phyloP scores from a whole-genome alignment of 2,888 invertebrate genomes.

The Zygogramma bicolorata region DNA sequence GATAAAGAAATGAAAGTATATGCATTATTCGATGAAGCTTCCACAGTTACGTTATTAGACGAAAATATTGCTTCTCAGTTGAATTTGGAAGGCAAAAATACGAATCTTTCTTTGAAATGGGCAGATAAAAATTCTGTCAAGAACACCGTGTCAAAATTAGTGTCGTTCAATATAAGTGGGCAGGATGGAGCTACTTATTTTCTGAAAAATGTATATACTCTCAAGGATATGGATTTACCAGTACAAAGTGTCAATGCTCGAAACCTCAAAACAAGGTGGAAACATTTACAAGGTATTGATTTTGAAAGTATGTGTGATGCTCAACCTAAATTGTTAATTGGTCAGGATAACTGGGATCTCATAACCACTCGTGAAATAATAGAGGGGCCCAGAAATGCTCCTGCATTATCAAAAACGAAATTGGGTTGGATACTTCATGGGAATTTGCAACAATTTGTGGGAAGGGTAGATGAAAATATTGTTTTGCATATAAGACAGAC shows the following conservation, averaged over 20 bases:
- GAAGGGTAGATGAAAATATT: neutral
- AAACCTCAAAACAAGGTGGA: neutral
- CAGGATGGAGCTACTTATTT: neutral
- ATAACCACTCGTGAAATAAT: neutral
- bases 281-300: neutral
- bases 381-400: neutral
- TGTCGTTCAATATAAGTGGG: neutral
- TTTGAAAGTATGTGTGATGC: neutral
- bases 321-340: neutral
- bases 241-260: neutral
- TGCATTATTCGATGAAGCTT: no score
- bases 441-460: neutral
- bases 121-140: neutral
- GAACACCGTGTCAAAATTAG: neutral
- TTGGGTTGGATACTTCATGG: constrained; percentile 12
- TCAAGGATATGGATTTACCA: neutral
- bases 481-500: no score
- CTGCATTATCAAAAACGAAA: neutral
- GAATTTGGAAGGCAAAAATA: neutral
- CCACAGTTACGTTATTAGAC: neutral
- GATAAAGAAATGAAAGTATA: no score
- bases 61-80: neutral
- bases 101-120: no score
- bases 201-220: neutral
- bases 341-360: no score